Conservation (phyloP, 2,113 vertebrate genomes). For the Elaphurus davidianus region DNA sequence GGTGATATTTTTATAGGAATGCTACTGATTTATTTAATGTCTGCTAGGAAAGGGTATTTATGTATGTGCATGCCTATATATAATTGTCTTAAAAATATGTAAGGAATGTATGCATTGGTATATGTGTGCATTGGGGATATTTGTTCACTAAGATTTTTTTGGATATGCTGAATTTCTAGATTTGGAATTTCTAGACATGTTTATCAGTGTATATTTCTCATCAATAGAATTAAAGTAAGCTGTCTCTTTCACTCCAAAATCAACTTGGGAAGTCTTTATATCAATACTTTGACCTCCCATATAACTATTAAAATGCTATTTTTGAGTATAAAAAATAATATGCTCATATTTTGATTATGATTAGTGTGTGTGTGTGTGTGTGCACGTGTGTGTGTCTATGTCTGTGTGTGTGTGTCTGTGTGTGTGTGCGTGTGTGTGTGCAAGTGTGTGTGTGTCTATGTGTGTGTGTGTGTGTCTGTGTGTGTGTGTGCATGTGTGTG, state of each 20-base stretch:
- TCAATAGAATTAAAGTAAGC: background rate
- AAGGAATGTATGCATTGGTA: background rate
- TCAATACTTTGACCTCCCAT: background rate
- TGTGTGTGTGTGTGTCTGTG: too few species aligned
- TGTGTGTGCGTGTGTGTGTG: fast-evolving
- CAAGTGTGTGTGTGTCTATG: too few species aligned
- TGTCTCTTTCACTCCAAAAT: background rate
- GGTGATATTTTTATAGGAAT: background rate
- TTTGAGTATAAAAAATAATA: background rate
- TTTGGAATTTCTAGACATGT: background rate
- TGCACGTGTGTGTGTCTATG: background rate
- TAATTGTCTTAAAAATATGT: background rate
- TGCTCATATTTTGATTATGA: background rate
- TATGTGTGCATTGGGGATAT: background rate
- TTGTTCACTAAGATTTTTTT: background rate
- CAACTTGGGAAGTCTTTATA: background rate
- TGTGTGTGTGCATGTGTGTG: too few species aligned
- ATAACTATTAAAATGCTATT: background rate
- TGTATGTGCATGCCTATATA: background rate
- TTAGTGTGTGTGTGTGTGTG: background rate
- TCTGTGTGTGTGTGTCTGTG: too few species aligned
- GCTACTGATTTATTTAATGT: background rate
- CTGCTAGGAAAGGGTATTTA: background rate
- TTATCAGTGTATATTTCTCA: background rate
- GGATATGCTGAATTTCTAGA: background rate